Percentiles rank a stretch among this genome's conserved stretches.
Conservation (phyloP, 2,113 vertebrate genomes). For the Anguilla japonica region DNA sequence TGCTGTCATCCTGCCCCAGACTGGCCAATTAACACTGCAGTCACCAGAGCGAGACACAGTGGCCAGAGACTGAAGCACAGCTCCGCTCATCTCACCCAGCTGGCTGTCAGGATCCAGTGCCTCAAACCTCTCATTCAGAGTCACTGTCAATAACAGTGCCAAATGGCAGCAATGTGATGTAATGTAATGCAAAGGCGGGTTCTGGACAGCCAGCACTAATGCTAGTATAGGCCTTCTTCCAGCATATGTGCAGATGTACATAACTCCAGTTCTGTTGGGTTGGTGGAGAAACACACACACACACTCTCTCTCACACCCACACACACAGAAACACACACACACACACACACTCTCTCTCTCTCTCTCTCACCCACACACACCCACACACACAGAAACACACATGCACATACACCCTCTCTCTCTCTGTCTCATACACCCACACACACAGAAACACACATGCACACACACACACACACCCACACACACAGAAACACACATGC, state of each 20-base stretch:
- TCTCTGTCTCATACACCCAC: no score
- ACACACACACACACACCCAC: no score
- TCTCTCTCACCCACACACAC: neutral
- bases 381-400: neutral
- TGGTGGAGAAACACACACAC: no score
- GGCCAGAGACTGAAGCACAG: neutral
- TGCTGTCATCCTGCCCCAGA: neutral
- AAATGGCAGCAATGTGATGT: no score
- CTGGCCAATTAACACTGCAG: neutral
- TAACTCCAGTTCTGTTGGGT: no score
- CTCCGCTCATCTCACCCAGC: neutral
- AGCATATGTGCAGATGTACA: no score
- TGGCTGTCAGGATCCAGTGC: neutral
- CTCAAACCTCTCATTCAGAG: no score
- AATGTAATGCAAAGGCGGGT: no score
- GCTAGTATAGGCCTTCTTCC: neutral
- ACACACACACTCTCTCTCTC: neutral
- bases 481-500: no score
- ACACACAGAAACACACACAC: neutral
- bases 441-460: no score
- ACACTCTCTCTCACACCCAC: no score
- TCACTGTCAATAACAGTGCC: no score
- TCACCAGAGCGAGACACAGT: neutral
- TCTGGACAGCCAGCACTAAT: neutral
- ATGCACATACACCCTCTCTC: neutral